These are phyloP conservation scores for Psilopsiagon aymara DNA, from an alignment of 2,113 vertebrate species.

Conservation along the genomic window DNA sequence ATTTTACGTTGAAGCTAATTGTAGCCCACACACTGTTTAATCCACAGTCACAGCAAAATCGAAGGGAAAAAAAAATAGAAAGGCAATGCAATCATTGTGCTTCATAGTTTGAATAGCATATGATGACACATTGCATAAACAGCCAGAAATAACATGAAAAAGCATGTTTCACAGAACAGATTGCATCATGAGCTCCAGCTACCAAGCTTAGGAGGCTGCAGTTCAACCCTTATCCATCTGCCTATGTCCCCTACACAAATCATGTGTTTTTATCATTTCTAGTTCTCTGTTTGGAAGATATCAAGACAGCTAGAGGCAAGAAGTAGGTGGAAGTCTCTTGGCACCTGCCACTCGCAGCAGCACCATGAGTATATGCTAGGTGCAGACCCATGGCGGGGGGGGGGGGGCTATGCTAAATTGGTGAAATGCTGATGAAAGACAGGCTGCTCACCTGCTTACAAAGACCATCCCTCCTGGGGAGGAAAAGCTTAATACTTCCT, in stretches of 20 bases:
- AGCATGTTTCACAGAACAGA: slow-evolving; percentile 43
- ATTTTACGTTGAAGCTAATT: not conserved
- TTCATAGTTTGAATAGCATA: slow-evolving; percentile 12
- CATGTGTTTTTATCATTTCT: not conserved
- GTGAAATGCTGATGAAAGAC: not conserved
- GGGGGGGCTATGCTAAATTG: not conserved
- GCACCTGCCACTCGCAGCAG: not conserved
- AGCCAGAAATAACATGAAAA: slow-evolving; percentile 44
- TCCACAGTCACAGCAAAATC: not conserved
- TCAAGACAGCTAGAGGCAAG: not conserved
- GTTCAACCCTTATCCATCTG: not conserved
- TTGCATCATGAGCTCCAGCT: not conserved
- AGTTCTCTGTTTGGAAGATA: not conserved
- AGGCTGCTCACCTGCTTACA: accelerated
- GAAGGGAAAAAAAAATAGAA: not conserved
- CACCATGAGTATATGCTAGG: not conserved
- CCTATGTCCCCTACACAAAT: not conserved
- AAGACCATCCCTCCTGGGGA: accelerated
- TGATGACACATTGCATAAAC: slow-evolving; percentile 40
- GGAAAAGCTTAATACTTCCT: not conserved
- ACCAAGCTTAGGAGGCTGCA: not conserved
- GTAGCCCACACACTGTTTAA: not conserved
- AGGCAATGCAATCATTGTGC: not conserved
- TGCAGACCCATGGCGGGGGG: not conserved
- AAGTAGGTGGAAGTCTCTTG: not conserved